phyloP scores from a whole-genome alignment of 2,797 vertebrate species.

The Salarias fasciatus region DNA sequence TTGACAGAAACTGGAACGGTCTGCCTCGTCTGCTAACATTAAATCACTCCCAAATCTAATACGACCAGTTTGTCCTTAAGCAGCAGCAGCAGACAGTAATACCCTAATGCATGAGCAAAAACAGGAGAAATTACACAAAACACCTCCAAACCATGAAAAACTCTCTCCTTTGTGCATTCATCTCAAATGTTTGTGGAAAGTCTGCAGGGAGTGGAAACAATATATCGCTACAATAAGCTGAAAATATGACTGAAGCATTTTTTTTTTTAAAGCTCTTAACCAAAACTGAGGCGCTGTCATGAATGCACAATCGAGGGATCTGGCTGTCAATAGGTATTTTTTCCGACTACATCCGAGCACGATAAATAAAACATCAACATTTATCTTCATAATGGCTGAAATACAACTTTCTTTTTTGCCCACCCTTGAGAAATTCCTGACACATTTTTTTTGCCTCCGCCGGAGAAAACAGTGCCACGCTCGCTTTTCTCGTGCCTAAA shows the following conservation, averaged over 20 bases:
- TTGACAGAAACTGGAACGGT: too few species aligned
- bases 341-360: too few species aligned
- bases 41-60: too few species aligned
- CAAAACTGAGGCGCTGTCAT: background rate
- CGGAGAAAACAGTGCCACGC: too few species aligned
- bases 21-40: too few species aligned
- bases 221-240: background rate
- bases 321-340: too few species aligned
- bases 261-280: background rate
- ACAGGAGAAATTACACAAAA: slow-evolving; percentile 16
- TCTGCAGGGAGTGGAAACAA: slow-evolving; percentile 14
- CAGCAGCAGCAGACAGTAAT: slow-evolving; percentile 25
- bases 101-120: slow-evolving; percentile 26
- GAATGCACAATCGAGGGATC: background rate
- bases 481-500: too few species aligned
- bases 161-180: slow-evolving; percentile 9
- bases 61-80: slow-evolving; percentile 12
- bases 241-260: slow-evolving; percentile 13
- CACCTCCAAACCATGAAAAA: slow-evolving; percentile 16
- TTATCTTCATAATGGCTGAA: too few species aligned
- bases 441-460: too few species aligned
- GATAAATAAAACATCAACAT: too few species aligned
- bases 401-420: too few species aligned
- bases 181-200: slow-evolving; percentile 20
- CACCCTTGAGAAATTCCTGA: too few species aligned